A percentile compares a stretch with the other conserved stretches of the same genome.
These are phyloP conservation scores for Halcyon leucocephala DNA, from an alignment of 2,797 vertebrate genomes.

Conservation along the genomic window DNA sequence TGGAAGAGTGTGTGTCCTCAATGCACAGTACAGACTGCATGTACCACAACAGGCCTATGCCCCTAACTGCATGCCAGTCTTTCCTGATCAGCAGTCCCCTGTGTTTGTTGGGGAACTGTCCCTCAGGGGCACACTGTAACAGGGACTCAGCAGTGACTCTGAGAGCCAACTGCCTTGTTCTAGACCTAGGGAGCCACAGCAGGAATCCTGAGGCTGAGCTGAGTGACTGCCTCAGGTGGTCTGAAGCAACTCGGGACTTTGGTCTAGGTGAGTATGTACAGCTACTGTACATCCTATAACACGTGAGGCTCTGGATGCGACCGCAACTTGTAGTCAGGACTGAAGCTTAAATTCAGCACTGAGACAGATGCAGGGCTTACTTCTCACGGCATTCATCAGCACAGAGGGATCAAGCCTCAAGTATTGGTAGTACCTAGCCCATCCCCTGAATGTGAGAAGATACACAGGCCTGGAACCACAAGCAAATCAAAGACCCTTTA, in stretches of 20 bases:
- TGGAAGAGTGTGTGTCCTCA: not conserved
- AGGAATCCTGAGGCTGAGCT: not conserved
- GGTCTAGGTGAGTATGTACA: not conserved
- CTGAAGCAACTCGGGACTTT: not conserved
- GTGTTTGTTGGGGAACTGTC: not conserved
- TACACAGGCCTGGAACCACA: not conserved
- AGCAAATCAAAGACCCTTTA: not conserved
- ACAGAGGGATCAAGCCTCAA: not conserved
- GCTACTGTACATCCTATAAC: not conserved
- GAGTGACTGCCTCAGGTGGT: not conserved
- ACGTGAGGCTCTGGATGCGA: accelerated
- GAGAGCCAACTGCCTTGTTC: not conserved
- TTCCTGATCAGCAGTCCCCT: not conserved
- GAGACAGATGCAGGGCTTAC: not conserved
- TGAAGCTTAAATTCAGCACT: not conserved
- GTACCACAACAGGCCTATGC: not conserved
- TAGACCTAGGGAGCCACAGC: not conserved
- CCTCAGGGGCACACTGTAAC: not conserved
- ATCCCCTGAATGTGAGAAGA: not conserved
- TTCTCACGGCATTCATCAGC: not conserved
- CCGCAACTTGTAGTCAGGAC: not conserved
- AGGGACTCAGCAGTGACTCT: not conserved
- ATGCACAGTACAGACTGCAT: not conserved
- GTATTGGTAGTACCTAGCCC: not conserved
- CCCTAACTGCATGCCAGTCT: not conserved